Evolutionary conservation across 2,797 vertebrate genomes (phyloP).

Genomic region (Paratrypauchen microcephalus): DNA sequence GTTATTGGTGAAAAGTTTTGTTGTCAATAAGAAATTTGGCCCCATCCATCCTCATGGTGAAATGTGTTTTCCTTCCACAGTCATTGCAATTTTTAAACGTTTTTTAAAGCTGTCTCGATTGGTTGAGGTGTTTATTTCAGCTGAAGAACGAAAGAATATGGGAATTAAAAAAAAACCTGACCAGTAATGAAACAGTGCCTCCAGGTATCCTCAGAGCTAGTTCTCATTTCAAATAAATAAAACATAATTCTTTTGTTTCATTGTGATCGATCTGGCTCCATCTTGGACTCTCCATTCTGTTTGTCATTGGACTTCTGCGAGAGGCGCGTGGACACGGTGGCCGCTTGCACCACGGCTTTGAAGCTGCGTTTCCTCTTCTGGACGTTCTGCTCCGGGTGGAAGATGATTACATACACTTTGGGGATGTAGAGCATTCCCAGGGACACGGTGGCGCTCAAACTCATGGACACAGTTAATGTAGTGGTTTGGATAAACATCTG

Average conservation of each 20-base stretch:
- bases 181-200: constrained; percentile 18
- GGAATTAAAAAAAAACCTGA: background rate
- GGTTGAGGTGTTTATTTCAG: background rate
- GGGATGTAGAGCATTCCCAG: constrained; percentile 90
- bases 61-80: background rate
- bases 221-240: constrained; percentile 19
- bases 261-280: constrained; percentile 69
- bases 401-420: constrained; percentile 87
- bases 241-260: constrained; percentile 39
- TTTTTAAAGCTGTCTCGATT: background rate
- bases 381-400: constrained; percentile 89
- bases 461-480: constrained; percentile 89
- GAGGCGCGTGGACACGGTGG: constrained; percentile 75
- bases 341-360: constrained; percentile 78
- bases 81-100: background rate
- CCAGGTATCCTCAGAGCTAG: constrained; percentile 24
- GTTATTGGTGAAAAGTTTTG: background rate
- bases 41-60: background rate
- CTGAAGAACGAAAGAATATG: no score
- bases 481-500: constrained; percentile 92
- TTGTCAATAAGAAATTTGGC: constrained; percentile 9
- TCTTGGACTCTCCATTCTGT: constrained; percentile 79
- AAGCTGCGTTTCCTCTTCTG: constrained; percentile 89
- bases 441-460: constrained; percentile 87
- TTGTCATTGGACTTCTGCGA: constrained; percentile 78